phyloP scores from a whole-genome alignment of 53 echinoderm and acorn worm species.

The Patiria pectinifera region DNA sequence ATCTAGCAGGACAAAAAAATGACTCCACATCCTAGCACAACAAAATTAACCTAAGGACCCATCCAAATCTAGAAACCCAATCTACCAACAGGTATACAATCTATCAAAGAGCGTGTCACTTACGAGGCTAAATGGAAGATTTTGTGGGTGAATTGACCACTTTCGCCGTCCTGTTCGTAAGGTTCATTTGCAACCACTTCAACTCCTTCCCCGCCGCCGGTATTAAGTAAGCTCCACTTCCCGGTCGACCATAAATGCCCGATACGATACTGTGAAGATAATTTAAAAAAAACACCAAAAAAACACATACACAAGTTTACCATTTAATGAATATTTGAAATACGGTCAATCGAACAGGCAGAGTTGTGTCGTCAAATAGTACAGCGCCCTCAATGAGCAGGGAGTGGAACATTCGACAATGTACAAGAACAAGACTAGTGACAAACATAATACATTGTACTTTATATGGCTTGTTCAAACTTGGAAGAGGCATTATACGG shows the following conservation, averaged over 20 bases:
- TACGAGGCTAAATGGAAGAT: constrained; percentile 18
- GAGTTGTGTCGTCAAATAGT: too few relatives aligned
- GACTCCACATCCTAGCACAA: too few relatives aligned
- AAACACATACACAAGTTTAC: neutral
- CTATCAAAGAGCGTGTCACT: neutral
- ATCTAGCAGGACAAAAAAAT: too few relatives aligned
- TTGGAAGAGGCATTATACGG: too few relatives aligned
- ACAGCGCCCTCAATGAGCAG: neutral
- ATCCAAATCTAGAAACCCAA: too few relatives aligned
- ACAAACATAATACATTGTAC: too few relatives aligned
- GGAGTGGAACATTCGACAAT: too few relatives aligned
- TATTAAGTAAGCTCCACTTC: neutral
- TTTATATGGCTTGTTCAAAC: too few relatives aligned
- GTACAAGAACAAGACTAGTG: too few relatives aligned
- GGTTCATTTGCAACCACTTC: constrained; percentile 2
- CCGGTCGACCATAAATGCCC: constrained; percentile 6
- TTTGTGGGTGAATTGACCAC: constrained; percentile 11
- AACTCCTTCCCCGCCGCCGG: constrained; percentile 29
- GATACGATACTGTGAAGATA: neutral
- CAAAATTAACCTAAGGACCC: too few relatives aligned
- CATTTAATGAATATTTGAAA: too few relatives aligned
- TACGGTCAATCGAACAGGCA: too few relatives aligned
- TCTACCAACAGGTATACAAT: neutral
- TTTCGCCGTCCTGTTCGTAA: neutral
- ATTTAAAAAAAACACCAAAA: neutral